A percentile compares a stretch with the other conserved stretches of the same genome.
phyloP scores from a whole-genome alignment of 2,113 vertebrate genomes.

The Aspidoscelis tigris region DNA sequence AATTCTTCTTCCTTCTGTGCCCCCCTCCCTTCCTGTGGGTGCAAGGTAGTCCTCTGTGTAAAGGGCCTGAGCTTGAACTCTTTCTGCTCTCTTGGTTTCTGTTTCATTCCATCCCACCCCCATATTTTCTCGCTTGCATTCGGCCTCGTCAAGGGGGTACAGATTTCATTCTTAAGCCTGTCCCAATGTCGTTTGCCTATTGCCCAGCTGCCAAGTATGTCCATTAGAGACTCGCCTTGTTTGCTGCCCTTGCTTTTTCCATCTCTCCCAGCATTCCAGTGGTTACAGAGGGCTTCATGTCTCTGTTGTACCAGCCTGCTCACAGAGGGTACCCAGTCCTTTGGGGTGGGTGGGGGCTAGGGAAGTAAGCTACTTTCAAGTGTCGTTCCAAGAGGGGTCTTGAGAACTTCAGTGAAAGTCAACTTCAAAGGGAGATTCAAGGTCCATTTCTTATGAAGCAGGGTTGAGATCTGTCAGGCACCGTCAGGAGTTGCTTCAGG shows the following conservation, averaged over 20 bases:
- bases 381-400: too few relatives aligned
- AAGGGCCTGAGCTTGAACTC: background rate
- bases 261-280: background rate
- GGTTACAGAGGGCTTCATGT: too few relatives aligned
- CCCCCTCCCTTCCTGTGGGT: background rate
- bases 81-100: too few relatives aligned
- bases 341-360: background rate
- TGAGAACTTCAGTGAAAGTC: background rate
- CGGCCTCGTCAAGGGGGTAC: too few relatives aligned
- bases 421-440: background rate
- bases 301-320: background rate
- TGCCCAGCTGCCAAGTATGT: background rate
- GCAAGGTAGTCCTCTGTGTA: background rate
- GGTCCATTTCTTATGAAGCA: too few relatives aligned
- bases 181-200: background rate
- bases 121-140: too few relatives aligned
- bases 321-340: background rate
- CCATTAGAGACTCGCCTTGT: background rate
- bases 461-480: background rate
- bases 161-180: background rate
- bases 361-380: background rate
- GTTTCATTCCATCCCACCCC: background rate
- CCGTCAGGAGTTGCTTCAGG: background rate
- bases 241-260: background rate
- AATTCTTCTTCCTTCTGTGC: constrained; percentile 34